Percentiles rank a stretch among this genome's conserved stretches.
Conservation (phyloP, 2,797 vertebrate genomes). For the Hypotaenidia okinawae region DNA sequence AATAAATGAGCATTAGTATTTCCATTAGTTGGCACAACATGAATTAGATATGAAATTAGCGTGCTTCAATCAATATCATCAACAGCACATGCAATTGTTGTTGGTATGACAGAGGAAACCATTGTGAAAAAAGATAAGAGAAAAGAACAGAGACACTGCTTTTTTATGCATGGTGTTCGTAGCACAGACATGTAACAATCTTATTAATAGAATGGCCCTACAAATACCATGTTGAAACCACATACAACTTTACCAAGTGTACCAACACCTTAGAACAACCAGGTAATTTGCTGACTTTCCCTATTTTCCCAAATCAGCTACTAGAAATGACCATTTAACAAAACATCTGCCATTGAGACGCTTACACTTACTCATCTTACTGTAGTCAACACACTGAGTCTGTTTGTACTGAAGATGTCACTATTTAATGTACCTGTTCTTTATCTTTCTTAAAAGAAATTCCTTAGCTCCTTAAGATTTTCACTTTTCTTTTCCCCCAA, state of each 20-base stretch:
- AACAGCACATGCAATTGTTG: not conserved
- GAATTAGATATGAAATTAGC: not conserved
- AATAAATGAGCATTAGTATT: not conserved
- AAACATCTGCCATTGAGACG: not conserved
- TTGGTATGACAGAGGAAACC: not conserved
- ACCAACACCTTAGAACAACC: not conserved
- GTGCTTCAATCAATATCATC: not conserved
- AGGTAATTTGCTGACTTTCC: not conserved
- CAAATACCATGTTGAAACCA: not conserved
- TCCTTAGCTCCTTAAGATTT: not conserved
- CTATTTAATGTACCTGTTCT: not conserved
- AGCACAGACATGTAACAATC: not conserved
- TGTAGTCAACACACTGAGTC: not conserved
- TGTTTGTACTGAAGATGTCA: not conserved
- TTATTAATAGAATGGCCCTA: not conserved
- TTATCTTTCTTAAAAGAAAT: not conserved
- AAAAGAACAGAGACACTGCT: not conserved
- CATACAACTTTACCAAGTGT: not conserved
- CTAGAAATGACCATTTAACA: not conserved
- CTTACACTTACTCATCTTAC: not conserved
- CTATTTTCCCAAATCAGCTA: not conserved
- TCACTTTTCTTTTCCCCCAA: not conserved
- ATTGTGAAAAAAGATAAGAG: not conserved
- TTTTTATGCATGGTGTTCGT: fast-evolving
- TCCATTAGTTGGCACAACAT: not conserved